Conservation (phyloP, 2,888 invertebrate genomes). For the Cyclophora albipunctata region DNA sequence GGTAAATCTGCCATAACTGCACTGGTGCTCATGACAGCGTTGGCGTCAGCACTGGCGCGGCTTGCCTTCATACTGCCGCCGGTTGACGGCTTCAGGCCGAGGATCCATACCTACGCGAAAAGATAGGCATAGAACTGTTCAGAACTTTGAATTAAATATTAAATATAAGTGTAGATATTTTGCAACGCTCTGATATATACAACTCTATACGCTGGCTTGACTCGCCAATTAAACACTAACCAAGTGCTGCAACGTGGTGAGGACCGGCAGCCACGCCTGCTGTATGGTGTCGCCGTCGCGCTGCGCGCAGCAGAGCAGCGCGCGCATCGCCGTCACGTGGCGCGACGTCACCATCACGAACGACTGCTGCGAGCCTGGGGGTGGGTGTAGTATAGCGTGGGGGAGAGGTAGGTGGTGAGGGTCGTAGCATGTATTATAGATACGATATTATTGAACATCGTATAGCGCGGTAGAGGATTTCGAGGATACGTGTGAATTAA, state of each 20-base stretch:
- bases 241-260: slow-evolving; percentile 93
- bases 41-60: slow-evolving; percentile 84
- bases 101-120: slow-evolving; percentile 85
- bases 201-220: too few species aligned
- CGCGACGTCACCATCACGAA: slow-evolving; percentile 97
- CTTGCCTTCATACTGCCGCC: slow-evolving; percentile 93
- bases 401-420: too few species aligned
- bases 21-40: slow-evolving; percentile 91
- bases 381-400: too few species aligned
- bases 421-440: background rate
- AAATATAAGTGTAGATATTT: too few species aligned
- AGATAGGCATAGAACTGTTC: background rate
- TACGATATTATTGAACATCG: too few species aligned
- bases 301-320: slow-evolving; percentile 90
- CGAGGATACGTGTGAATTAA: too few species aligned
- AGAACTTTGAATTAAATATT: background rate
- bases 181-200: too few species aligned
- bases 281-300: slow-evolving; percentile 91
- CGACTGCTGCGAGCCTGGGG: slow-evolving; percentile 82
- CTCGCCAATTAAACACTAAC: slow-evolving; percentile 47
- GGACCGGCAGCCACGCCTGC: slow-evolving; percentile 95
- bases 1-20: slow-evolving; percentile 98
- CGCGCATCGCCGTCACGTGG: slow-evolving; percentile 97
- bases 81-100: slow-evolving; percentile 95
- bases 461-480: too few species aligned